phyloP scores from a whole-genome alignment of 2,888 invertebrate genomes.

The Tricholauxania praeusta region DNA sequence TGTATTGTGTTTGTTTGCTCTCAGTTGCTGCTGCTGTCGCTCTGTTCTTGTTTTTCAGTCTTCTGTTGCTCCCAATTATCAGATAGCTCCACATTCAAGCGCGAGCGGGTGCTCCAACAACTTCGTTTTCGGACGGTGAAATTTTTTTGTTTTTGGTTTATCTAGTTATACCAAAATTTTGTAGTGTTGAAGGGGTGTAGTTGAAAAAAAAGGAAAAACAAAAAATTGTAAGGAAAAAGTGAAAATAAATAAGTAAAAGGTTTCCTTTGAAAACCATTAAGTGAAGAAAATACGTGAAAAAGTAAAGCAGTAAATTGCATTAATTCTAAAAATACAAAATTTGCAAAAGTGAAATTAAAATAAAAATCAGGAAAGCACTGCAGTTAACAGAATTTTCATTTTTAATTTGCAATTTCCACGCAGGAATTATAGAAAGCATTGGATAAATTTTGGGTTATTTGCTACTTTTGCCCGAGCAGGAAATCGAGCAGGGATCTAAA shows the following conservation, averaged over 20 bases:
- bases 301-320: constrained; percentile 15
- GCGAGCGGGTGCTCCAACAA: constrained; percentile 36
- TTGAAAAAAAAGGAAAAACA: neutral
- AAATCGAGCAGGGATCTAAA: constrained; percentile 18
- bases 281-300: constrained; percentile 27
- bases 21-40: neutral
- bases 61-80: constrained; percentile 14
- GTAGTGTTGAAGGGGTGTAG: constrained; percentile 12
- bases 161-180: constrained; percentile 30
- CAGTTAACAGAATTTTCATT: too few species aligned
- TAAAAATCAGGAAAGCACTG: neutral
- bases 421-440: constrained; percentile 11
- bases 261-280: constrained; percentile 20
- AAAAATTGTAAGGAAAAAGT: neutral
- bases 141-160: neutral
- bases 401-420: constrained; percentile 10
- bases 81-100: constrained; percentile 29
- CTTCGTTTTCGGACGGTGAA: constrained; percentile 25
- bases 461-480: neutral
- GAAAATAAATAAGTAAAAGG: constrained; percentile 2
- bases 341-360: constrained; percentile 15
- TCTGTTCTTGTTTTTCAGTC: constrained; percentile 18
- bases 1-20: too few species aligned
- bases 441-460: constrained; percentile 5
- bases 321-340: constrained; percentile 28